Evolutionary conservation across 35 echinoderm and acorn worm species (phyloP).

Genomic region (Ophiothrix spiculata): DNA sequence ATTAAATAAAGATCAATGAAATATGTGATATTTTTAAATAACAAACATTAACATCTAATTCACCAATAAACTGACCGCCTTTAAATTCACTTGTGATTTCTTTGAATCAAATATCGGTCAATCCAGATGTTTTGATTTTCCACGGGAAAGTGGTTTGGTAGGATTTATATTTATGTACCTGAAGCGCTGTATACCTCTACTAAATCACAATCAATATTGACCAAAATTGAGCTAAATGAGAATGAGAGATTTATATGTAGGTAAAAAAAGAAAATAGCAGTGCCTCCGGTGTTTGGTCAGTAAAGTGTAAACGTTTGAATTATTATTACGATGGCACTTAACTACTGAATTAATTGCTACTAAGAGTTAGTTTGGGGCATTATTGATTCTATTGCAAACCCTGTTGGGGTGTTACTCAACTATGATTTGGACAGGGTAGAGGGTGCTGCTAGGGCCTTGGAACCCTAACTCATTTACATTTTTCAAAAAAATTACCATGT

Average conservation of each 20-base stretch:
- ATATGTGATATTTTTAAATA: no score
- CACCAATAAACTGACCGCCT: no score
- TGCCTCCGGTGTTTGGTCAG: not conserved
- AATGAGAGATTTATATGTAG: not conserved
- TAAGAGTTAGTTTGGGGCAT: not conserved
- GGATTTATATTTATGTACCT: not conserved
- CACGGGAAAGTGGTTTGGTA: not conserved
- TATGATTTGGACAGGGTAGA: no score
- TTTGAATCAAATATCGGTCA: no score
- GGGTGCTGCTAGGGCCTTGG: no score
- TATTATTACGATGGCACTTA: not conserved
- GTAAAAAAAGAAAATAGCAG: not conserved
- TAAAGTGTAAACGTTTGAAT: slow-evolving; percentile 4
- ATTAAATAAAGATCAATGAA: no score
- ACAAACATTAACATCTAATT: no score
- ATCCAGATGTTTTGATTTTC: slow-evolving; percentile 1
- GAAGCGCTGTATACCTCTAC: not conserved
- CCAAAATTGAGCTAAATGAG: not conserved
- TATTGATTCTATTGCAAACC: slow-evolving; percentile 5
- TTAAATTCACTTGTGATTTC: no score
- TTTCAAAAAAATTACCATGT: no score
- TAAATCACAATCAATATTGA: not conserved
- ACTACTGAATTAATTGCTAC: not conserved
- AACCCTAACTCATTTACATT: no score
- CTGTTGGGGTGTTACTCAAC: no score